Conservation (phyloP, 2,797 vertebrate species). For the Gallinago solitaria region DNA sequence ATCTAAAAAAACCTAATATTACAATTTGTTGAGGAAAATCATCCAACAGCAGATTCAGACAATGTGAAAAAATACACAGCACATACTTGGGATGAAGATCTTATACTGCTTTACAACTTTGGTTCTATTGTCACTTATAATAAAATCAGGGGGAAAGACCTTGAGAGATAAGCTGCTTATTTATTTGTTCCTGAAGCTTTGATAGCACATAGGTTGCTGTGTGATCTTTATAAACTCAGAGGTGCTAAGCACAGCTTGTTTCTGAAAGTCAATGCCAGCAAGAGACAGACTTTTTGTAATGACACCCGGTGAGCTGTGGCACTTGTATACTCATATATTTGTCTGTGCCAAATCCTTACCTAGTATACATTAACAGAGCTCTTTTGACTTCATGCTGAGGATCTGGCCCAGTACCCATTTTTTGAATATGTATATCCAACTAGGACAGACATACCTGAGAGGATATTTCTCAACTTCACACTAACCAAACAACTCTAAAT, state of each 20-base stretch:
- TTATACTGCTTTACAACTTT: conserved; percentile 49
- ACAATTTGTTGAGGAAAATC: conserved; percentile 1
- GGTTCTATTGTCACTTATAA: conserved; percentile 55
- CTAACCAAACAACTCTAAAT: background rate
- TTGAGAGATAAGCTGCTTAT: conserved; percentile 60
- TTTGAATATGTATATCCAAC: conserved; percentile 56
- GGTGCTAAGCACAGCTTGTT: conserved; percentile 77
- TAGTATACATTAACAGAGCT: conserved; percentile 11
- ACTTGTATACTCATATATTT: conserved; percentile 53
- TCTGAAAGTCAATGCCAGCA: conserved; percentile 78
- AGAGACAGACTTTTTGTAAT: conserved; percentile 74
- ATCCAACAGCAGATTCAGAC: conserved; percentile 15
- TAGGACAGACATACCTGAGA: background rate
- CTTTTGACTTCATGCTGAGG: conserved; percentile 37
- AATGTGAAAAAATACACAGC: conserved; percentile 55
- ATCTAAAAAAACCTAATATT: background rate
- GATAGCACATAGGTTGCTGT: conserved; percentile 59
- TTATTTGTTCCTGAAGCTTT: conserved; percentile 67
- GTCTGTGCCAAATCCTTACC: conserved; percentile 56
- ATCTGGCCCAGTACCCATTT: conserved; percentile 39
- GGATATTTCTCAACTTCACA: background rate
- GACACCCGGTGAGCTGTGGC: conserved; percentile 67
- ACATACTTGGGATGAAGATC: background rate
- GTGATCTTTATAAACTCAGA: conserved; percentile 71
- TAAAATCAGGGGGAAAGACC: conserved; percentile 61